Conservation (phyloP, 2,113 vertebrate species). For the Percopsis transmontana region DNA sequence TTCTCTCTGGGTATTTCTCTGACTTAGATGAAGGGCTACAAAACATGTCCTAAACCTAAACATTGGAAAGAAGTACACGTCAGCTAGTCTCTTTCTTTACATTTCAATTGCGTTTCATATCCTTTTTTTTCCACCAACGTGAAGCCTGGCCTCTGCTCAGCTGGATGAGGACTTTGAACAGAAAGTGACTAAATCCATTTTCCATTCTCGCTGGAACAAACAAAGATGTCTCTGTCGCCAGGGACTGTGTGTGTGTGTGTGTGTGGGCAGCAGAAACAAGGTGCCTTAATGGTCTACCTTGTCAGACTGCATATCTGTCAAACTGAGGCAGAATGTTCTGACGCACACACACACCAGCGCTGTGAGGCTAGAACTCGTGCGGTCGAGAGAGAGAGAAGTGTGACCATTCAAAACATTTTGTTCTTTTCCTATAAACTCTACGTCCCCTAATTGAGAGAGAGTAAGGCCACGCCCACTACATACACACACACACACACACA, state of each 20-base stretch:
- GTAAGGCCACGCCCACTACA: neutral
- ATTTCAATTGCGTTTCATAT: conserved; percentile 16
- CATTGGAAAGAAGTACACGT: neutral
- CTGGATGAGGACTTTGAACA: neutral
- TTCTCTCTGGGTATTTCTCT: no score
- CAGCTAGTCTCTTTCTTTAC: no score
- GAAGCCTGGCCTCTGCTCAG: neutral
- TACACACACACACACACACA: neutral
- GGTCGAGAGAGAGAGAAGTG: no score
- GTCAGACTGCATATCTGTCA: conserved; percentile 49
- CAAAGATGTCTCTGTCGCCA: conserved; percentile 33
- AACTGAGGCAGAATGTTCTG: conserved; percentile 16
- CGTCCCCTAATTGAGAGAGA: no score
- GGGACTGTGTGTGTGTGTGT: conserved; percentile 14
- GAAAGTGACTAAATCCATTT: no score
- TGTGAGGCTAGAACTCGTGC: no score
- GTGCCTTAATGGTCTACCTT: conserved; percentile 47
- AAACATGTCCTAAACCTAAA: no score
- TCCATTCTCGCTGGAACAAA: neutral
- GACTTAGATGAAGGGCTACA: no score
- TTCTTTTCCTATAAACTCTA: no score
- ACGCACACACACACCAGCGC: conserved; percentile 4
- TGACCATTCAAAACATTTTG: neutral
- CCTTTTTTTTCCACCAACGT: neutral
- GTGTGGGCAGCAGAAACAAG: conserved; percentile 32